phyloP scores from a whole-genome alignment of 2,888 invertebrate species.

The Rhagonycha fulva region DNA sequence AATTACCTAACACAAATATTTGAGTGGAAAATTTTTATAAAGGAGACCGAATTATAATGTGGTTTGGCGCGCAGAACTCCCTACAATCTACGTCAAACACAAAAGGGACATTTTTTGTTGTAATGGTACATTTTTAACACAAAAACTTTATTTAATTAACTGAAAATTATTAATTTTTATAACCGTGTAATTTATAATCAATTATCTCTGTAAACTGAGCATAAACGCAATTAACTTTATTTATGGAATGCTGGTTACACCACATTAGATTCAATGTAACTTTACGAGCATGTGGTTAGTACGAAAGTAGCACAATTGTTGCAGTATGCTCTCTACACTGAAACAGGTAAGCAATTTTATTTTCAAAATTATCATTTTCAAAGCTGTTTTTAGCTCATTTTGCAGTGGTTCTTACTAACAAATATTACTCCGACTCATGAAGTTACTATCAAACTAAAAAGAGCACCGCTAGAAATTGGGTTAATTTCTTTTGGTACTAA shows the following conservation, averaged over 20 bases:
- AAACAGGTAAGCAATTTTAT: slow-evolving; percentile 16
- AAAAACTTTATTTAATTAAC: background rate
- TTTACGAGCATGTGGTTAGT: slow-evolving; percentile 19
- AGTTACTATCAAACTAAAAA: background rate
- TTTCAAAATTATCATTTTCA: background rate
- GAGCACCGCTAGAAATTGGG: slow-evolving; percentile 16
- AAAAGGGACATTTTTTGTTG: too few species aligned
- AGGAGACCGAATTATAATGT: background rate
- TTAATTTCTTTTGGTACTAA: slow-evolving; percentile 9
- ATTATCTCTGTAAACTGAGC: background rate
- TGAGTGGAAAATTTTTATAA: background rate
- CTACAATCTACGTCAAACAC: too few species aligned
- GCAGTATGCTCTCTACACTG: slow-evolving; percentile 14
- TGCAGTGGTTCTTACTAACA: background rate
- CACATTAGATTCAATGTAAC: slow-evolving; percentile 23
- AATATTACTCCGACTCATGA: background rate
- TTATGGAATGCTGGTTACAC: slow-evolving; percentile 1
- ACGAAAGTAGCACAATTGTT: slow-evolving; percentile 26
- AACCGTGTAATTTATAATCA: background rate
- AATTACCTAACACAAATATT: background rate
- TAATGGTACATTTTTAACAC: too few species aligned
- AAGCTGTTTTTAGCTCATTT: background rate
- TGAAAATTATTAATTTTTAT: background rate
- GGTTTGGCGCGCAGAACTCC: background rate
- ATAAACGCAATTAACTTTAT: background rate